A percentile compares a stretch with the other conserved stretches of the same genome.
Evolutionary conservation across 2,113 vertebrate genomes (phyloP).

Genomic region (Oreochromis niloticus): DNA sequence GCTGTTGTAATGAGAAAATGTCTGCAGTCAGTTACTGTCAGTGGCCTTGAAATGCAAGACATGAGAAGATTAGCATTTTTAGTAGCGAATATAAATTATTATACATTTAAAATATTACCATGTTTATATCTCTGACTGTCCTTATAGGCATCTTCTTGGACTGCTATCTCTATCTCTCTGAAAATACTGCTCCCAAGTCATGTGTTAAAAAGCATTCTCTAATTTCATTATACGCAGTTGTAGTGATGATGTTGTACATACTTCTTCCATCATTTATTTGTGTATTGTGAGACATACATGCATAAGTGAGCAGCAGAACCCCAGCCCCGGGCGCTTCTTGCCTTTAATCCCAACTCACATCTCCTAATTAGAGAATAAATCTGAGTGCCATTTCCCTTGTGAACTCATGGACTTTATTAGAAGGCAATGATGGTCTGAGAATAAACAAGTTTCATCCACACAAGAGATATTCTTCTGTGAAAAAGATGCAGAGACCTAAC

Average conservation of each 20-base stretch:
- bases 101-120: background rate
- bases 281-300: background rate
- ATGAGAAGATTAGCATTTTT: background rate
- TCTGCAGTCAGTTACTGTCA: background rate
- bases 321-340: background rate
- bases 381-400: background rate
- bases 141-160: background rate
- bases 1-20: constrained; percentile 1
- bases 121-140: background rate
- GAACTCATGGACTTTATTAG: background rate
- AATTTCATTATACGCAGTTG: background rate
- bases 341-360: constrained; percentile 9
- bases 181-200: background rate
- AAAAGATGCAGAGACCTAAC: background rate
- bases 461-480: background rate
- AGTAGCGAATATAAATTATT: background rate
- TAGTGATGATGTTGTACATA: background rate
- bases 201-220: background rate
- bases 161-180: background rate
- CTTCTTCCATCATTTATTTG: constrained; percentile 24
- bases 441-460: background rate
- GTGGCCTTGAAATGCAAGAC: background rate
- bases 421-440: background rate
- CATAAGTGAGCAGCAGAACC: background rate
- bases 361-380: constrained; percentile 40